phyloP scores from a whole-genome alignment of 2,113 vertebrate genomes.

The Ancistrus triradiatus region DNA sequence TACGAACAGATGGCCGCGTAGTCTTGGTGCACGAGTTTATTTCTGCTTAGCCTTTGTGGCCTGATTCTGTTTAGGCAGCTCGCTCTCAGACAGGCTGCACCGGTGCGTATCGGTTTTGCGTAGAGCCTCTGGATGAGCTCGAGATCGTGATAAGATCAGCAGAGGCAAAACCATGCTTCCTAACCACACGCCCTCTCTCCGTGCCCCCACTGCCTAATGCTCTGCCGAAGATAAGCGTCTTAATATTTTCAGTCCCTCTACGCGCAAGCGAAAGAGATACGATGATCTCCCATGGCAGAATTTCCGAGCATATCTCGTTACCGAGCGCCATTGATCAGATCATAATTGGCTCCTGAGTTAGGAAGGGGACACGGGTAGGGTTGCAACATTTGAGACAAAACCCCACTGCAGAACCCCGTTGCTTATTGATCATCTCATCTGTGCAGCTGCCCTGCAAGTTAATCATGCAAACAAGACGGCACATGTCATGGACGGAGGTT shows the following conservation, averaged over 20 bases:
- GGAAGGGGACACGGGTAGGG: slow-evolving; percentile 56
- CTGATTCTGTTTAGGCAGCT: not conserved
- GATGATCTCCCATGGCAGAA: slow-evolving; percentile 36
- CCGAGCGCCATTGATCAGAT: slow-evolving; percentile 64
- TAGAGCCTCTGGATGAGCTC: slow-evolving; percentile 43
- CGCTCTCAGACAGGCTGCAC: not conserved
- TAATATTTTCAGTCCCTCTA: slow-evolving; percentile 46
- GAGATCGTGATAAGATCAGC: slow-evolving; percentile 56
- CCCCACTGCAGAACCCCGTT: slow-evolving; percentile 46
- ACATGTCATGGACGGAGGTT: not conserved
- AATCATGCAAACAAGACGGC: slow-evolving; percentile 44
- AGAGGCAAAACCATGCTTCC: slow-evolving; percentile 25
- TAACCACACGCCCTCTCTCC: slow-evolving; percentile 1
- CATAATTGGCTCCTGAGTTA: slow-evolving; percentile 60
- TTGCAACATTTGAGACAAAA: slow-evolving; percentile 52
- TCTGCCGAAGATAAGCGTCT: slow-evolving; percentile 48
- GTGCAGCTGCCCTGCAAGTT: slow-evolving; percentile 25
- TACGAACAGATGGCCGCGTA: slow-evolving; percentile 39
- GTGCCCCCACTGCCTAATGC: not conserved
- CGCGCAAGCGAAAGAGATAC: slow-evolving; percentile 36
- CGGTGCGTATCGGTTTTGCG: slow-evolving; percentile 19
- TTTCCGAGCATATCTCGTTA: slow-evolving; percentile 60
- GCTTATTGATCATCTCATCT: slow-evolving; percentile 57
- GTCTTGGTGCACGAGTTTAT: not conserved
- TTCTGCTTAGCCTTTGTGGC: not conserved